Percentiles rank a stretch among this genome's conserved stretches.
Conservation (phyloP, 1,140 invertebrate species). For the Homalodisca vitripennis region DNA sequence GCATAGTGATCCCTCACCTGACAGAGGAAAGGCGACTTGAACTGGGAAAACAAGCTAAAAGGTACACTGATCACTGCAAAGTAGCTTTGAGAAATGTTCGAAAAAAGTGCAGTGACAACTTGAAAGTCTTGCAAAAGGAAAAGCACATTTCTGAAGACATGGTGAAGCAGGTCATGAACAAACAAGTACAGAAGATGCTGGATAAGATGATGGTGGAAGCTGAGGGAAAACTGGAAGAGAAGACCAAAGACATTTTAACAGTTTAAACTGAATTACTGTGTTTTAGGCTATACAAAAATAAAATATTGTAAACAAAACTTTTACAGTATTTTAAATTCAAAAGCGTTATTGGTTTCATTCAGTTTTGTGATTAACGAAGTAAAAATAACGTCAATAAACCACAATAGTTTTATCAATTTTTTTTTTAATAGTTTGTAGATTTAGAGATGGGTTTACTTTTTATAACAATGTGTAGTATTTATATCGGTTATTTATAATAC, state of each 20-base stretch:
- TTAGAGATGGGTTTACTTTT: no score
- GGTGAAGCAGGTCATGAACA: constrained; percentile 4
- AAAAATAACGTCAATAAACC: no score
- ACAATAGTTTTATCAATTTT: no score
- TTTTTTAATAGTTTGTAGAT: no score
- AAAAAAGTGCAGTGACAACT: constrained; percentile 9
- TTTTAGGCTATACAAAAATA: no score
- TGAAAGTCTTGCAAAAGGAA: background rate
- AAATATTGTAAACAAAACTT: no score
- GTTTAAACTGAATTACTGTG: background rate
- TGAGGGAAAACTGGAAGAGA: background rate
- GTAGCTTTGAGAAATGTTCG: constrained; percentile 5
- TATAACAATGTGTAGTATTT: no score
- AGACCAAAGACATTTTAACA: background rate
- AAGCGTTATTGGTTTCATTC: no score
- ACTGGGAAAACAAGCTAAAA: background rate
- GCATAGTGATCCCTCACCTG: background rate
- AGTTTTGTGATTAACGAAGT: no score
- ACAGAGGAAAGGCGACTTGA: background rate
- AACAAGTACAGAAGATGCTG: constrained; percentile 5
- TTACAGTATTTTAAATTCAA: no score
- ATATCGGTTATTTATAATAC: no score
- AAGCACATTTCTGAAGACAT: background rate
- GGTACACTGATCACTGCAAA: background rate
- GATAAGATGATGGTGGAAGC: background rate